Conservation (phyloP, 2,113 vertebrate species). For the Thomomys bottae region DNA sequence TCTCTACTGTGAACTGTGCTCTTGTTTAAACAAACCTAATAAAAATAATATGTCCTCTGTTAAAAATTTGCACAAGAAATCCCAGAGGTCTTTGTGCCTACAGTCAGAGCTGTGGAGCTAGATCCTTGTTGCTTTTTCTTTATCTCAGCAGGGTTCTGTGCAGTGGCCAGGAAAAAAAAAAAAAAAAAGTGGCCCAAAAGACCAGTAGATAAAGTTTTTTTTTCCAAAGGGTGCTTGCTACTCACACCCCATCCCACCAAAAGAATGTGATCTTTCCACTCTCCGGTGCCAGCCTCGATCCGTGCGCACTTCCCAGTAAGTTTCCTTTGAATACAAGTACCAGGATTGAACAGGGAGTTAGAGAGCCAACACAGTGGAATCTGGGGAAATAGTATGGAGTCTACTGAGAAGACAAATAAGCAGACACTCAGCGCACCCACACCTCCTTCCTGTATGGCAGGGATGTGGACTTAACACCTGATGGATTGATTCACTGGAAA, state of each 20-base stretch:
- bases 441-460: background rate
- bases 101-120: slow-evolving; percentile 32
- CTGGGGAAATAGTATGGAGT: background rate
- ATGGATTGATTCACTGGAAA: background rate
- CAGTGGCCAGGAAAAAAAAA: slow-evolving; percentile 63
- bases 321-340: slow-evolving; percentile 60
- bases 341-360: slow-evolving; percentile 23
- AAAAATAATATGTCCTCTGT: slow-evolving; percentile 58
- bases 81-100: background rate
- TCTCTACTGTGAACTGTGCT: background rate
- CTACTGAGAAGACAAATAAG: background rate
- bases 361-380: slow-evolving; percentile 38
- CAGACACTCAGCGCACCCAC: background rate
- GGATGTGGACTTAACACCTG: background rate
- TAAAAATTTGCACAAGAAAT: slow-evolving; percentile 32
- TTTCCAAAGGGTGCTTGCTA: background rate
- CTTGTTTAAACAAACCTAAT: slow-evolving; percentile 35
- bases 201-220: slow-evolving; percentile 43
- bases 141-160: slow-evolving; percentile 60
- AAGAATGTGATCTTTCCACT: slow-evolving; percentile 58
- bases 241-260: background rate
- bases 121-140: slow-evolving; percentile 46
- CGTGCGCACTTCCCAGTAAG: slow-evolving; percentile 68
- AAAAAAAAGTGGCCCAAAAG: slow-evolving; percentile 64
- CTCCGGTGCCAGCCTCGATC: slow-evolving; percentile 63